Evolutionary conservation across 2,797 vertebrate genomes (phyloP).

Genomic region (Brotula barbata): DNA sequence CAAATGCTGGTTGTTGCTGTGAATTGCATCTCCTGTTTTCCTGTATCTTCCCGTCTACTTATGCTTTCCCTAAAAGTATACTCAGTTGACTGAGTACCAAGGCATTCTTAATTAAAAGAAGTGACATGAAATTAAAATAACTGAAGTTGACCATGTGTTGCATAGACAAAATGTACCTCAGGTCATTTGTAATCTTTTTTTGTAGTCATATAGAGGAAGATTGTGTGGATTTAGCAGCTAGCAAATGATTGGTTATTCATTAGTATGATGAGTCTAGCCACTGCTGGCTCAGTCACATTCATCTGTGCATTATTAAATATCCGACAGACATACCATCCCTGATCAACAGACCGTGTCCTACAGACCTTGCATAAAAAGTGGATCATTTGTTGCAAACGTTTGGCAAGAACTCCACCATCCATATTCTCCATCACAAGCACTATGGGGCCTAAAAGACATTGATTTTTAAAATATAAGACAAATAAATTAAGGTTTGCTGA

Average conservation of each 20-base stretch:
- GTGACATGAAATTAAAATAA: constrained; percentile 30
- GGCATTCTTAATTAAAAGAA: constrained; percentile 25
- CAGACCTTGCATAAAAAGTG: constrained; percentile 30
- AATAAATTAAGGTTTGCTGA: constrained; percentile 26
- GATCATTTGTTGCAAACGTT: constrained; percentile 10
- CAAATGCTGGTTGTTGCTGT: constrained; percentile 10
- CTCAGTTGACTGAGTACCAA: constrained; percentile 7
- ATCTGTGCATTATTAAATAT: constrained; percentile 7
- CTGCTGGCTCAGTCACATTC: constrained; percentile 3
- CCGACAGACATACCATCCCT: constrained; percentile 29
- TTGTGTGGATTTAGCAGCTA: constrained; percentile 26
- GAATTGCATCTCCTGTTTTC: constrained; percentile 2
- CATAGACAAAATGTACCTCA: constrained; percentile 51
- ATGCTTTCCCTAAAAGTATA: constrained; percentile 8
- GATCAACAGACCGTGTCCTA: constrained; percentile 24
- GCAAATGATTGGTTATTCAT: constrained; percentile 14
- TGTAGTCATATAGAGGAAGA: constrained; percentile 1
- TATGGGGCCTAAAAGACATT: constrained; percentile 1
- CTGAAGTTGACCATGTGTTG: constrained; percentile 49
- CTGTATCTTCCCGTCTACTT: not conserved
- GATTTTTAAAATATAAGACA: constrained; percentile 17
- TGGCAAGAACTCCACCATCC: constrained; percentile 6
- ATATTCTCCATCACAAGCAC: constrained; percentile 7
- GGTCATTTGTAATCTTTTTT: constrained; percentile 16
- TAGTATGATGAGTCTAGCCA: not conserved